Evolutionary conservation across 2,797 vertebrate genomes (phyloP).

Genomic region (Danio tinwini): DNA sequence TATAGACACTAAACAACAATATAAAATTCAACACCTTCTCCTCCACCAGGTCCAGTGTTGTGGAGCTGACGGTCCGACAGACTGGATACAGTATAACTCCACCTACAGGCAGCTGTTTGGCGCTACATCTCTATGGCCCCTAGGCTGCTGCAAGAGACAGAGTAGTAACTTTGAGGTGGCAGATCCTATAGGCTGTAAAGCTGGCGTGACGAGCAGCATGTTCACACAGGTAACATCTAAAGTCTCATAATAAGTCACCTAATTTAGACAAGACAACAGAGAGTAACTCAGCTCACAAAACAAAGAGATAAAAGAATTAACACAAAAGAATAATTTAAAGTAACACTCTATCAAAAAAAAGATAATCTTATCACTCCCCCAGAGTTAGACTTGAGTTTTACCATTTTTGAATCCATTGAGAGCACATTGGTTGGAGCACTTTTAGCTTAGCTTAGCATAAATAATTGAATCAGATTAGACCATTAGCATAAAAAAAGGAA

Average conservation of each 20-base stretch:
- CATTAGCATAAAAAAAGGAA: too few relatives aligned
- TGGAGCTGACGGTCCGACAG: slow-evolving; percentile 73
- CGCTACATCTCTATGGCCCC: slow-evolving; percentile 71
- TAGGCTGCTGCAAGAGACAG: slow-evolving; percentile 72
- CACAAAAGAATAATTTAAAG: too few relatives aligned
- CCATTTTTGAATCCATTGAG: too few relatives aligned
- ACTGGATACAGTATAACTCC: slow-evolving; percentile 77
- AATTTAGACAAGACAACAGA: background rate
- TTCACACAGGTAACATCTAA: slow-evolving; percentile 44
- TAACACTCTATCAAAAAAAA: too few relatives aligned
- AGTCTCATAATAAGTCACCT: background rate
- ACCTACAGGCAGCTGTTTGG: slow-evolving; percentile 59
- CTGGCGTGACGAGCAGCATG: slow-evolving; percentile 67
- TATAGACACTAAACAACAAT: too few relatives aligned
- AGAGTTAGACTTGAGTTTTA: too few relatives aligned
- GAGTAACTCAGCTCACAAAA: too few relatives aligned
- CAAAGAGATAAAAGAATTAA: too few relatives aligned
- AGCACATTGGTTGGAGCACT: too few relatives aligned
- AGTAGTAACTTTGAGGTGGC: slow-evolving; percentile 66
- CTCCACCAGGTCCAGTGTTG: slow-evolving; percentile 75
- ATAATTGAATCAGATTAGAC: too few relatives aligned
- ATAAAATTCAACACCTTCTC: background rate
- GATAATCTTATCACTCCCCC: too few relatives aligned
- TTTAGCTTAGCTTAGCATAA: too few relatives aligned
- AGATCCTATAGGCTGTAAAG: slow-evolving; percentile 65